Evolutionary conservation across 23 tunicate genomes (phyloP).

Genomic region (Trididemnum nubilum): DNA sequence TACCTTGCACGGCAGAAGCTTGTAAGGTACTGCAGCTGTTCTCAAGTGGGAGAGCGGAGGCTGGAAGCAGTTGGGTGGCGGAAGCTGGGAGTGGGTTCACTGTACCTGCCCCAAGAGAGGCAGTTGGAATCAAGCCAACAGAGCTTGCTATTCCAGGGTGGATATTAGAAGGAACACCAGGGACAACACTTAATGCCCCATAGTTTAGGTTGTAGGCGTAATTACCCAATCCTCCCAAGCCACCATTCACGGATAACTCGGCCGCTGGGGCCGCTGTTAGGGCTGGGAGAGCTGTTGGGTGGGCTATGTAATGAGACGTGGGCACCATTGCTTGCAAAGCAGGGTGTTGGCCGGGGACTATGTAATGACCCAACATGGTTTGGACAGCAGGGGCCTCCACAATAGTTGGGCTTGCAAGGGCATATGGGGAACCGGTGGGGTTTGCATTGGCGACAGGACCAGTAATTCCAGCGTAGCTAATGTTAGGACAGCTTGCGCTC

Average conservation of each 20-base stretch:
- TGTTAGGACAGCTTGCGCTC: conserved; percentile 90
- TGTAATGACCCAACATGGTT: conserved; percentile 66
- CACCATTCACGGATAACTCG: conserved; percentile 49
- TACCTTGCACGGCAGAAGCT: neutral
- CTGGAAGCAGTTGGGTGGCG: conserved; percentile 57
- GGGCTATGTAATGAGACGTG: conserved; percentile 19
- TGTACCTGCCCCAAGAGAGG: conserved; percentile 49
- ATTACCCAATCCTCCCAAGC: conserved; percentile 38
- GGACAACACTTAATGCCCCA: conserved; percentile 41
- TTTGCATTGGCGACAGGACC: conserved; percentile 96
- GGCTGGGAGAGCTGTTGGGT: conserved; percentile 20
- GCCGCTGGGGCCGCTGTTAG: conserved; percentile 37
- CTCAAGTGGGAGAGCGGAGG: conserved; percentile 31
- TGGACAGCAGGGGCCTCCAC: conserved; percentile 81
- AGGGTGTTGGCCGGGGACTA: conserved; percentile 60
- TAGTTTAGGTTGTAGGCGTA: conserved; percentile 54
- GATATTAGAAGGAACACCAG: conserved; percentile 38
- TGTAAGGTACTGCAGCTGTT: conserved; percentile 11
- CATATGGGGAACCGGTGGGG: conserved; percentile 99
- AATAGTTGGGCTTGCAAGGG: conserved; percentile 62
- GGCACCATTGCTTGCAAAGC: conserved; percentile 57
- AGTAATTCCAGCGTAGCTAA: conserved; percentile 82
- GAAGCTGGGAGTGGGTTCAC: conserved; percentile 70
- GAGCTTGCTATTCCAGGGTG: conserved; percentile 41
- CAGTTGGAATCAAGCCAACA: conserved; percentile 67